Base-by-base conservation (phyloP, 2,113 vertebrate species). In the Tretioscincus oriximinensis region DNA sequence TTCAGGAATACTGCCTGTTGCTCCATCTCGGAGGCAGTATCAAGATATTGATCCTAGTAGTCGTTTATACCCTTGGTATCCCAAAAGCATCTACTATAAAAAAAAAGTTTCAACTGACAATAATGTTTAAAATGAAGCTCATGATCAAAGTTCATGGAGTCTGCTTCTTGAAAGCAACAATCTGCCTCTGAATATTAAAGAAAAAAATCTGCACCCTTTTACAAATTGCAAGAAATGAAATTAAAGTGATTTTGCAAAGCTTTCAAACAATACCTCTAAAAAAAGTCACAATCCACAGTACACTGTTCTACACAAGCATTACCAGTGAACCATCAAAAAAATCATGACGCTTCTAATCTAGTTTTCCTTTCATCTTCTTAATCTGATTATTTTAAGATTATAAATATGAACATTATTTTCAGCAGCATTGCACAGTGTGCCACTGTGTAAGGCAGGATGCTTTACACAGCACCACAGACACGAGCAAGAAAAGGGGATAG, bases 201-300 rank as follows among this genome's bases (percentile, higher is more conserved):
- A 60, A 76, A 76, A 60, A 26, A 69, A 49, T 31, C 11, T 29
- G 54, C 20, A 22, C 18, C 26, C 73, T 61, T 74, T 68, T 28
- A 65, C 47, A 47, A 41, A 54, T 0, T 1, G 58, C 2, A 80
- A 82, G 51, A 87, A 73, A 69, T 65, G 58, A 72, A 84, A 80
- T 28, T 72, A 22, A 76, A 76, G 58, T 69, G 9, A 69, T 0
- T 20, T 61, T 31, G 80, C 78, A 71, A 80, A 87, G 75, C 67
- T 77, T 63, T 26, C 21, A 75, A 86, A 88, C 35, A 41, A 88
- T 82, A 20, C 61, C n/a, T 84, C 76, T 60, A 41, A 60, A 80
- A 86, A 78, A 86, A 90, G 82, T 84, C 91, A 90, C 80, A 54
- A 63, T 78, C 49, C 85, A 61, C 77, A 90, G 84, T 2, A n/a